A percentile compares a stretch with the other conserved stretches of the same genome.
Evolutionary conservation across 2,113 vertebrate species (phyloP).

Genomic region (Macrotus californicus): DNA sequence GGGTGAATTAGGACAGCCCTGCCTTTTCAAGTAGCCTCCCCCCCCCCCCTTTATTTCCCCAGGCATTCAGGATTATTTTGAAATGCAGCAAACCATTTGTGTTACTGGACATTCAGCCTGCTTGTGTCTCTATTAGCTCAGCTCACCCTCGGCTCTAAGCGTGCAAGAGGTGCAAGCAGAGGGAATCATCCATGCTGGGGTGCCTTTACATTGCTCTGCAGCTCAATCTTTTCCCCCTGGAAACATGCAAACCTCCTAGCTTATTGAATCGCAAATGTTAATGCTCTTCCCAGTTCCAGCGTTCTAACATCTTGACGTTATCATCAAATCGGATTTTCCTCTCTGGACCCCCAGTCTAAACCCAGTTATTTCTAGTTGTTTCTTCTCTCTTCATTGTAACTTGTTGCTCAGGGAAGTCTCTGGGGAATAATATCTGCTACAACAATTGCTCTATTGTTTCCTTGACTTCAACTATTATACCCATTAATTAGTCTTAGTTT

Average conservation of each 20-base stretch:
- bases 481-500: conserved; percentile 88
- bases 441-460: conserved; percentile 97
- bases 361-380: conserved; percentile 65
- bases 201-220: background rate
- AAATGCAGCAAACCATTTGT: conserved; percentile 58
- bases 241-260: conserved; percentile 47
- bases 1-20: conserved; percentile 21
- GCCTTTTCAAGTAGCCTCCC: background rate
- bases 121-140: conserved; percentile 53
- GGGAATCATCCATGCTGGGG: background rate
- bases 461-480: conserved; percentile 86
- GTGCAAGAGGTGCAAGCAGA: conserved; percentile 19
- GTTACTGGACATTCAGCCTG: conserved; percentile 29
- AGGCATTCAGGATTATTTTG: conserved; percentile 58
- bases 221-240: conserved; percentile 34
- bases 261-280: conserved; percentile 43
- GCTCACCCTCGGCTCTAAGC: background rate
- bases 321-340: conserved; percentile 64
- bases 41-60: background rate
- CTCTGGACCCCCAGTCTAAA: conserved; percentile 54
- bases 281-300: conserved; percentile 35
- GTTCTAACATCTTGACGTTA: conserved; percentile 60
- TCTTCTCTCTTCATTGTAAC: conserved; percentile 78
- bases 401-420: conserved; percentile 93
- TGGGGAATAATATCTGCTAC: conserved; percentile 90